Evolutionary conservation across 2,888 invertebrate genomes (phyloP), one percentile per base, ranked within the genome.

Genomic region (Sepiola atlantica): DNA sequence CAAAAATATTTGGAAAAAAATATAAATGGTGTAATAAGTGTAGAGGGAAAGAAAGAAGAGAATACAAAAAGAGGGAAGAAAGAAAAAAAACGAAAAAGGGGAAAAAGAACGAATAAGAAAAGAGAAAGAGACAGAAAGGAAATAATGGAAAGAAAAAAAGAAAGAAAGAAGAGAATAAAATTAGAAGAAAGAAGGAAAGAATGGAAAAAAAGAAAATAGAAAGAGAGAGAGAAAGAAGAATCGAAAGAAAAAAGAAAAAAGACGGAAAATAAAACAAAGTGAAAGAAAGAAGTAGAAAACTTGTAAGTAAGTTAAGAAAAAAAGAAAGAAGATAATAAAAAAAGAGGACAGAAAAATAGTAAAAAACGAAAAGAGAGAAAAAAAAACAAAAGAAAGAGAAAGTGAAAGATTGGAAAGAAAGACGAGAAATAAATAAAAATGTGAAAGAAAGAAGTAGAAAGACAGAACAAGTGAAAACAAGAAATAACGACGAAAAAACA

Each of bases 111-210:
- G 94, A 77, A 94, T 90, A 94, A 91, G 55, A 91, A 94, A 94
- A 94, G 61, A 92, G 24, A 93, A 93, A 94, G 61, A 94, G 94
- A 94, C 20, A 94, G 90, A 90, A 1, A 94, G 94, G n/a, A 94
- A 55, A 94, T 24, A 35, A 91, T 32, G 3, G 2, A 2, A 35
- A 24, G 91, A 91, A 35, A 90, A 35, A 20, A 35, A 90, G 21
- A 90, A 35, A 20, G 21, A 90, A 35, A 20, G 35, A 35, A 90
- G 14, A 20, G 14, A 12, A 35, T 16, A 21, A 90, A 35, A 16
- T 10, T 16, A 35, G 20, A 12, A 90, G 90, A 20, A 32, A 12
- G 12, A 35, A 8, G 35, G 21, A 90, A 35, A 16, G 21, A 90
- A 35, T 16, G 21, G 20, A 21, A 90, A n/a, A 21, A 35, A 35